Evolutionary conservation across 1,140 invertebrate genomes (phyloP), one percentile per base, ranked within the genome.

Genomic region (Rhizoglyphus robini): DNA sequence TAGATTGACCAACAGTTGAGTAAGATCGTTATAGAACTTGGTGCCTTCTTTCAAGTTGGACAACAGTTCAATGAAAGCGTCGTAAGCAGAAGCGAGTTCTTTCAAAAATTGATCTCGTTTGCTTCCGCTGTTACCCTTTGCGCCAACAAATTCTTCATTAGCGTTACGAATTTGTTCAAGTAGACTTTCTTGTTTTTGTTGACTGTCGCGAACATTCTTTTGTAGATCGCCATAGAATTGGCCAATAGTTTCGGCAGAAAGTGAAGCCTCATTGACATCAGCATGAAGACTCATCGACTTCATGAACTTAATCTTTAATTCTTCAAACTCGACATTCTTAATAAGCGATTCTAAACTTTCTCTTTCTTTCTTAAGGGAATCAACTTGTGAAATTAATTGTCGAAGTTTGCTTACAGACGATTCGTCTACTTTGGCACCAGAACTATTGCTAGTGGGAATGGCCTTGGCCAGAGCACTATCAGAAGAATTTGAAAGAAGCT

Each of bases 21-120:
- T 98, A 67, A 99, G 80, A 77, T 98, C 93, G 77, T 96, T 97
- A 78, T 99, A 99, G 79, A 99, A 99, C 79, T 97, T 97, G 15
- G 86, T 86, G 65, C 94, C 95, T 80, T 99, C 95, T 71, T 87
- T 82, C 51, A 98, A 78, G 79, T 98, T 96, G 69, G 81, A 84
- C 65, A 86, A 84, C 25, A 99, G 80, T 75, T 96, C 91, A 70
- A 86, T 86, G 77, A 87, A 99, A 67, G 86, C 85, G 78, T 96
- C 95, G 76, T 88, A 86, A 20, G 91, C 91, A 34, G 84, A 81
- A 29, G 90, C 90, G 68, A 96, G 78, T 73, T 88, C 86, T 76
- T 87, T 88, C 71, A 96, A 82, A 69, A 88, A 84, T 18, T 80
- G 78, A 72, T 96, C 92, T 29, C 91, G 80, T 32, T 77, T 68